Evolutionary conservation across 2,888 invertebrate species (phyloP), one percentile per base, ranked within the genome.

Genomic region (Amblyteles armatorius): DNA sequence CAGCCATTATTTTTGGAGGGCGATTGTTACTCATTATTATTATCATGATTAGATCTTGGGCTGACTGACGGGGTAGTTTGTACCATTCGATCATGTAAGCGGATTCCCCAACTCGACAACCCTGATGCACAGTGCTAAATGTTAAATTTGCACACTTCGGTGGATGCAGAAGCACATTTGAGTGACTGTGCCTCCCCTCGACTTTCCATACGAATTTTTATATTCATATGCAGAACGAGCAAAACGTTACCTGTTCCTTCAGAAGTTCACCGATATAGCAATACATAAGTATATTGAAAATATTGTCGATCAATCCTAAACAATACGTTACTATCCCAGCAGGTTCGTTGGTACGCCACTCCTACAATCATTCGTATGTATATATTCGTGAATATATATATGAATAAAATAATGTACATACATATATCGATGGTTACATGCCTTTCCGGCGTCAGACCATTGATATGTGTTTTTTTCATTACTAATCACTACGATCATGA

Each of bases 1-100:
- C 92, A 40, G 92, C 92, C 3, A 92, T 92, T 6, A 92, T 85
- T 82, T 88, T 90, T 0, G 84, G 86, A 4, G 91, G 89, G 68
- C 86, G 78, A 63, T 89, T 92, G 0, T 36, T 7, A 36, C 36
- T 9, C 36, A 9, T 36, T 36, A 36, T 9, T 9, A 36, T 36
- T 36, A 7, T 79, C 48, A 86, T 60, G 19, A 86, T 60, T n/a
- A 84, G 63, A 16, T 33, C 65, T 0, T 19, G 68, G 13, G 67
- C 71, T 22, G 77, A 52, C 11, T 83, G 73, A 1, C 26, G 33
- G 11, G 87, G 82, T 16, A 87, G 26, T 22, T 73, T 63, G 71
- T 86, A 86, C 87, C 86, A 87, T 48, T 85, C 73, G 33, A 60
- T 85, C 83, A 71, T 82, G 19, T 81, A 83, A 11, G 71, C 52